phyloP scores from a whole-genome alignment of 2,888 invertebrate genomes.

The Macrosoma leucophasiata region DNA sequence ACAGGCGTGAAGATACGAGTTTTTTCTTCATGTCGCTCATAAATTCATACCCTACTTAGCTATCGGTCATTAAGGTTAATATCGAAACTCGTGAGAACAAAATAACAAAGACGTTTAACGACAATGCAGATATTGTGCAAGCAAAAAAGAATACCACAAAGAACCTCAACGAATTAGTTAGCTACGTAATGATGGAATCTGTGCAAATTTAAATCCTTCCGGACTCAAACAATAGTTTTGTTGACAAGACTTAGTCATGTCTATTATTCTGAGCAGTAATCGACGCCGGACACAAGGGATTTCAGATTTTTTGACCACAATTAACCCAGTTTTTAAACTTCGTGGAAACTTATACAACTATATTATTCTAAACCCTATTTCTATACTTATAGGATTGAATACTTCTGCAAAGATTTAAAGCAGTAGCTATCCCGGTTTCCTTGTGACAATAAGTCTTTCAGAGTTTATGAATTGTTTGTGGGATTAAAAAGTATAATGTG shows the following conservation, averaged over 20 bases:
- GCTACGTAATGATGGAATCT: conserved; percentile 21
- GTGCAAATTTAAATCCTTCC: conserved; percentile 43
- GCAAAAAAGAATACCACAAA: too few species aligned
- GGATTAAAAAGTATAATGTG: conserved; percentile 52
- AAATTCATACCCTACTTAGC: too few species aligned
- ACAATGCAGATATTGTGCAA: conserved; percentile 29
- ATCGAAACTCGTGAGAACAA: conserved; percentile 23
- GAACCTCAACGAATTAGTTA: too few species aligned
- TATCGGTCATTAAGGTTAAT: conserved; percentile 28
- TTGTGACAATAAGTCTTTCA: conserved; percentile 37
- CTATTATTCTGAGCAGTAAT: conserved; percentile 49
- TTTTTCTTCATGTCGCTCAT: too few species aligned
- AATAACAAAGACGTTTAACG: conserved; percentile 23
- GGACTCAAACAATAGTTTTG: conserved; percentile 47
- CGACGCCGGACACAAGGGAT: conserved; percentile 58
- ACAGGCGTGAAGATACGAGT: too few species aligned
- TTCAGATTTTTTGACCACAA: conserved; percentile 31
- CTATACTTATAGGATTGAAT: conserved; percentile 10
- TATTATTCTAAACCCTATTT: conserved; percentile 1
- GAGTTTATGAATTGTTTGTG: conserved; percentile 37
- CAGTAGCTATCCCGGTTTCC: conserved; percentile 31
- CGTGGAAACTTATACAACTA: not conserved
- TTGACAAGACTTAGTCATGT: conserved; percentile 42
- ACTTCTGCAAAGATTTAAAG: conserved; percentile 9
- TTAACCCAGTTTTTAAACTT: conserved; percentile 32